Conservation (phyloP, 2,797 vertebrate species). For the Microtus agrestis region DNA sequence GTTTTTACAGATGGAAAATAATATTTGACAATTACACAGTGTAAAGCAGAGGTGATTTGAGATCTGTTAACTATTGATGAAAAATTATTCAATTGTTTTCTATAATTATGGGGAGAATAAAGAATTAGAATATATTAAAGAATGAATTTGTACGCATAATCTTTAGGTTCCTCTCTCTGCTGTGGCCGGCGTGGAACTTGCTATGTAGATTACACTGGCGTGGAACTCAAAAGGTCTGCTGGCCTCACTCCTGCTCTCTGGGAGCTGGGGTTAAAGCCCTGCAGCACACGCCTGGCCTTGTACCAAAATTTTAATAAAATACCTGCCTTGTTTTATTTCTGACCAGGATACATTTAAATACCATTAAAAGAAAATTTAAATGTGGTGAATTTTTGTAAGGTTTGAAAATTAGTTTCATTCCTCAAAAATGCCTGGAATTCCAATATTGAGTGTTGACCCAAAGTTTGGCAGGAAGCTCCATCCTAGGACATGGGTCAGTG, state of each 20-base stretch:
- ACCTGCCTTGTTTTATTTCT: background rate
- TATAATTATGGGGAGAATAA: background rate
- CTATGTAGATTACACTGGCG: background rate
- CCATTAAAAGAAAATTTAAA: conserved; percentile 40
- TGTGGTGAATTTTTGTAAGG: conserved; percentile 27
- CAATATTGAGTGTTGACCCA: background rate
- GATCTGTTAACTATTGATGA: background rate
- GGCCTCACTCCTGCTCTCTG: background rate
- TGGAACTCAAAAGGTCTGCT: background rate
- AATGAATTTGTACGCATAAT: background rate
- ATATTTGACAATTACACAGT: background rate
- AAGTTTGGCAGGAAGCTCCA: background rate
- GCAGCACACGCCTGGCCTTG: background rate
- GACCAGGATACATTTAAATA: background rate
- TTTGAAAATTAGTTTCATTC: background rate
- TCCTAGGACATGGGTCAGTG: background rate
- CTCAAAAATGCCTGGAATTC: background rate
- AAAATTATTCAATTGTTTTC: background rate
- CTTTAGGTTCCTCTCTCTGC: background rate
- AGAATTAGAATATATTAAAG: conserved; percentile 13
- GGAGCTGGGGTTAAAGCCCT: background rate
- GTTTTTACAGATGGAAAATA: background rate
- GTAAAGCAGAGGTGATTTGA: background rate
- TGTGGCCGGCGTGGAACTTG: background rate
- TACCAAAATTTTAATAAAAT: conserved; percentile 57